Percentiles rank a stretch among this genome's conserved stretches.
These are phyloP conservation scores for Mormyrus proboscirostris DNA, from an alignment of 2,797 vertebrate genomes.

Conservation along the genomic window DNA sequence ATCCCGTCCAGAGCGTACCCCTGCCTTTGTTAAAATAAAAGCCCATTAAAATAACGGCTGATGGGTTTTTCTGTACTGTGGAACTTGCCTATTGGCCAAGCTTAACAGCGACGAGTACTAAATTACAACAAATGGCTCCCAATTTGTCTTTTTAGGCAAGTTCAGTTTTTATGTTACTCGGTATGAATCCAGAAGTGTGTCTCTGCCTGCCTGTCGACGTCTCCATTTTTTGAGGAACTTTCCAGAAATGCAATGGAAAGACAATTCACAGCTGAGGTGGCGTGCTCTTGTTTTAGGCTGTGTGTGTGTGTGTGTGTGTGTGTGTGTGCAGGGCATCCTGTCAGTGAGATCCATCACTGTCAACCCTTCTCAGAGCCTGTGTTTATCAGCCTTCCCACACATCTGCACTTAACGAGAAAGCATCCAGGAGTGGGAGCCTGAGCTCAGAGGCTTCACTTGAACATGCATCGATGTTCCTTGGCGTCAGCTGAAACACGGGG, in stretches of 20 bases:
- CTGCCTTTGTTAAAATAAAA: not conserved
- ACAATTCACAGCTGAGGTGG: not conserved
- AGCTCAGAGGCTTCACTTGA: not conserved
- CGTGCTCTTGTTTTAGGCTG: not conserved
- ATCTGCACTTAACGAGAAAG: conserved; percentile 17
- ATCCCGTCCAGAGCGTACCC: not conserved
- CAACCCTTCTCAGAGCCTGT: not conserved
- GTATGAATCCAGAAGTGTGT: not conserved
- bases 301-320: not conserved
- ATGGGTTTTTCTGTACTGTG: not conserved
- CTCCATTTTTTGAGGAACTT: not conserved
- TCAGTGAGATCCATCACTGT: not conserved
- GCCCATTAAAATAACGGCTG: not conserved
- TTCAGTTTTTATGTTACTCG: not conserved
- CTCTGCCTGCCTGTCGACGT: not conserved
- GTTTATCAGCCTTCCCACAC: conserved; percentile 22
- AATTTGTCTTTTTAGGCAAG: not conserved
- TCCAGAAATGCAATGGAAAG: not conserved
- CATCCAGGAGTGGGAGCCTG: not conserved
- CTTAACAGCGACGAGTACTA: not conserved
- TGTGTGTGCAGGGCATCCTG: not conserved
- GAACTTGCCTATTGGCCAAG: not conserved
- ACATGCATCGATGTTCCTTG: not conserved
- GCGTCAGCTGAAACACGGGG: not conserved
- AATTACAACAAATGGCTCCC: not conserved